phyloP scores from a whole-genome alignment of 2,888 invertebrate species.

The Agelastica alni region DNA sequence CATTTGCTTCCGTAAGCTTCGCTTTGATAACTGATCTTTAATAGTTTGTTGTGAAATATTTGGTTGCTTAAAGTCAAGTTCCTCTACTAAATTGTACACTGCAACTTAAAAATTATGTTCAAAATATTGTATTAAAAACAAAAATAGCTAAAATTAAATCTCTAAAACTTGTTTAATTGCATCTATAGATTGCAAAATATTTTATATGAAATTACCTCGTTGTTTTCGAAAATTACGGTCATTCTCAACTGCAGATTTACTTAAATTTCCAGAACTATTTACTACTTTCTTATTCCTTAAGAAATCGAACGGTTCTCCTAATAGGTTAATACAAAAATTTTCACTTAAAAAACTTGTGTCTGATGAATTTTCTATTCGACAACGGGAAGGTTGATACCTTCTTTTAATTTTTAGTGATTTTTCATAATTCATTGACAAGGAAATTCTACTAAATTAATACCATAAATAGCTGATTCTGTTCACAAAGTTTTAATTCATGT shows the following conservation, averaged over 20 bases:
- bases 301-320: slow-evolving; percentile 25
- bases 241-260: neutral
- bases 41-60: neutral
- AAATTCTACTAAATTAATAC: no score
- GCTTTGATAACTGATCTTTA: neutral
- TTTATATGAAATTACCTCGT: neutral
- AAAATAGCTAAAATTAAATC: no score
- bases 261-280: neutral
- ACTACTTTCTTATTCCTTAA: neutral
- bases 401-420: no score
- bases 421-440: no score
- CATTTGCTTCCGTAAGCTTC: neutral
- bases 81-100: slow-evolving; percentile 10
- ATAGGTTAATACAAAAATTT: slow-evolving; percentile 26
- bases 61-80: neutral
- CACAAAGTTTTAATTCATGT: no score
- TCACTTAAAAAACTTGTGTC: slow-evolving; percentile 34
- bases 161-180: no score
- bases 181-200: no score
- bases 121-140: no score
- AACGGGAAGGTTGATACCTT: no score
- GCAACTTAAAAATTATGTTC: slow-evolving; percentile 13
- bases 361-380: slow-evolving; percentile 12
- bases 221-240: neutral
- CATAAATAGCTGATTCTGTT: no score